Percentiles rank a stretch among this genome's conserved stretches.
Evolutionary conservation across 2,797 vertebrate genomes (phyloP).

Genomic region (Eurystomus glaucurus): DNA sequence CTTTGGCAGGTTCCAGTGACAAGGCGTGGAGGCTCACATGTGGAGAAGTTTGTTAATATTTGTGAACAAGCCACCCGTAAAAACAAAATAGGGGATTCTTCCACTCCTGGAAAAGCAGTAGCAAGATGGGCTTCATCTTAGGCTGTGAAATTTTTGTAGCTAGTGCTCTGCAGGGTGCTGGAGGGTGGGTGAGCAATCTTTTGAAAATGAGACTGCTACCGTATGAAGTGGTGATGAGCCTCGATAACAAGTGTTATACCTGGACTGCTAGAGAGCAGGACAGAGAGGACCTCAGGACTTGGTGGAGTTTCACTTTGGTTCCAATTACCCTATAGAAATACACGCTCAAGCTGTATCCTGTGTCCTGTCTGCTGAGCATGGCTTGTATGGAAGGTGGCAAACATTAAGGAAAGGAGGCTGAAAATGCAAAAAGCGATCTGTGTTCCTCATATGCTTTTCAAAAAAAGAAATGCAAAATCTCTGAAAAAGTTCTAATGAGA

Average conservation of each 20-base stretch:
- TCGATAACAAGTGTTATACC: background rate
- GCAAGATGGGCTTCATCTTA: background rate
- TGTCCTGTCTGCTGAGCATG: background rate
- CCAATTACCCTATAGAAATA: background rate
- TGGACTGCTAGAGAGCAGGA: background rate
- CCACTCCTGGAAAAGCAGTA: background rate
- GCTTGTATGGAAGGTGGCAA: background rate
- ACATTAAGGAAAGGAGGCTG: background rate
- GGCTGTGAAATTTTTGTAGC: background rate
- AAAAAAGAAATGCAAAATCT: background rate
- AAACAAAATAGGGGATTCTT: background rate
- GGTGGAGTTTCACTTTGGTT: background rate
- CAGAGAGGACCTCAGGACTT: background rate
- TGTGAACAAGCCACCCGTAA: background rate
- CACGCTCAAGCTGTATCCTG: background rate
- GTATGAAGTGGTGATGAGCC: background rate
- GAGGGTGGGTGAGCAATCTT: background rate
- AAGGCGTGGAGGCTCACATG: fast-evolving
- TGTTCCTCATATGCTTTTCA: background rate
- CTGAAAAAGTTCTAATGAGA: background rate
- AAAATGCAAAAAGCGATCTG: fast-evolving
- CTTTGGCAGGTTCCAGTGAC: background rate
- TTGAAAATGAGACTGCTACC: background rate
- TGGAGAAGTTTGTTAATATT: background rate
- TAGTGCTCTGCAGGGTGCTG: background rate